Evolutionary conservation across 2,888 invertebrate genomes (phyloP), one percentile per base, ranked within the genome.

Genomic region (Drosophila algonquin): DNA sequence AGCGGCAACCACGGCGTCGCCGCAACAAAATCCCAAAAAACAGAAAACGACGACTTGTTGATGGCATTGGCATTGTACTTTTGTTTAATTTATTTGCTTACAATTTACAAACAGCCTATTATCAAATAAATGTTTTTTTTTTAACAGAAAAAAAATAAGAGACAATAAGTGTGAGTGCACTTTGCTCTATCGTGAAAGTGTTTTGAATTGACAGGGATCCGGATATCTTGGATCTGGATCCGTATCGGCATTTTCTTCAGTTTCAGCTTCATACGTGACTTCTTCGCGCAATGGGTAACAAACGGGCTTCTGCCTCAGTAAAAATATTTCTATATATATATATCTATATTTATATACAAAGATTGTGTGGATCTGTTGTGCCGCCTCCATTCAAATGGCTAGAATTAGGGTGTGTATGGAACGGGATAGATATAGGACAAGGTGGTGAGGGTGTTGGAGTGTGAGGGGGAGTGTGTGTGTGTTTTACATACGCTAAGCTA

Each of bases 401-500:
- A 44, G 44, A 30, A 24, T 21, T 30, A 12, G 14, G 18, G 24
- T 14, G 32, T 18, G 44, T 10, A 9, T 27, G 21, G 44, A 16
- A 40, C 27, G 24, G 56, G 71, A 35, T 16, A 44, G 40, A 35
- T 8, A 10, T 50, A n/a, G 21, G 58, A 14, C 35, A 35, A 12
- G 35, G 35, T 12, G 12, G 5, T 35, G 32, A 5, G 24, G 3
- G 24, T 24, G 24, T 24, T 3, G 30, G 9, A 9, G 32, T 24
- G 32, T 3, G 32, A 9, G 10, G 1, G 32, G 10, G 10, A 9
- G 3, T 5, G 4, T 24, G 24, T 5, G 24, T 24, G 24, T 24
- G 24, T 24, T 24, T 24, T 24, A 3, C 10, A 32, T 75, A 58
- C 24, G 52, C 55, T 61, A 81, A 79, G 69, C 82, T 87, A 87